phyloP scores from a whole-genome alignment of 2,888 invertebrate genomes.

The Hartigia nigra region DNA sequence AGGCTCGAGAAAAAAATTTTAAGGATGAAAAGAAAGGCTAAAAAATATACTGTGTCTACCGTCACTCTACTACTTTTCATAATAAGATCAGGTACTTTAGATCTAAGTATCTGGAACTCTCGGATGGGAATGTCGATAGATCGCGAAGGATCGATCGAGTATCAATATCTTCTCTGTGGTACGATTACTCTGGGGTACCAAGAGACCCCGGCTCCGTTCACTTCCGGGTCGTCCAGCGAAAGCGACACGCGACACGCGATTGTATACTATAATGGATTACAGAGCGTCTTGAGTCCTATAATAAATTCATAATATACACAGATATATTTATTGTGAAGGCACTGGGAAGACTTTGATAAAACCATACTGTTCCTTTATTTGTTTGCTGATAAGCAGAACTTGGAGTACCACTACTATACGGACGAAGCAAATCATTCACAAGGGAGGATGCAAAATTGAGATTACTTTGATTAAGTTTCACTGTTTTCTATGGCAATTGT shows the following conservation, averaged over 20 bases:
- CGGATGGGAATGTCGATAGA: not conserved
- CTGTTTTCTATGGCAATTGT: not conserved
- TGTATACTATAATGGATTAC: not conserved
- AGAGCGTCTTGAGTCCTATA: not conserved
- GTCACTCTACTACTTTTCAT: no score
- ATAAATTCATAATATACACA: not conserved
- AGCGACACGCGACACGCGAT: not conserved
- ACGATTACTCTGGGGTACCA: not conserved
- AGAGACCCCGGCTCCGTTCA: not conserved
- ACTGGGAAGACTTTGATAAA: not conserved
- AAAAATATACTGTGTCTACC: no score
- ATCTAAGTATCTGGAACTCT: not conserved
- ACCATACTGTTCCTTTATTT: not conserved
- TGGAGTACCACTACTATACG: not conserved
- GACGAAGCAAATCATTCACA: not conserved
- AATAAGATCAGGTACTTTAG: not conserved
- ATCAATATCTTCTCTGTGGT: not conserved
- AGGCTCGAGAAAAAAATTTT: no score
- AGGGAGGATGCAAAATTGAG: not conserved
- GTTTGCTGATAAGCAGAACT: not conserved
- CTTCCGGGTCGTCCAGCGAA: not conserved
- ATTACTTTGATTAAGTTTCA: not conserved
- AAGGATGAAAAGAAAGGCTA: no score
- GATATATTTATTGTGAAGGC: not conserved
- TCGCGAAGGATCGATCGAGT: not conserved